These are phyloP conservation scores for Dysidea cf. avara DNA, from an alignment of 37 sponge, comb jelly and placozoan species.

Conservation along the genomic window DNA sequence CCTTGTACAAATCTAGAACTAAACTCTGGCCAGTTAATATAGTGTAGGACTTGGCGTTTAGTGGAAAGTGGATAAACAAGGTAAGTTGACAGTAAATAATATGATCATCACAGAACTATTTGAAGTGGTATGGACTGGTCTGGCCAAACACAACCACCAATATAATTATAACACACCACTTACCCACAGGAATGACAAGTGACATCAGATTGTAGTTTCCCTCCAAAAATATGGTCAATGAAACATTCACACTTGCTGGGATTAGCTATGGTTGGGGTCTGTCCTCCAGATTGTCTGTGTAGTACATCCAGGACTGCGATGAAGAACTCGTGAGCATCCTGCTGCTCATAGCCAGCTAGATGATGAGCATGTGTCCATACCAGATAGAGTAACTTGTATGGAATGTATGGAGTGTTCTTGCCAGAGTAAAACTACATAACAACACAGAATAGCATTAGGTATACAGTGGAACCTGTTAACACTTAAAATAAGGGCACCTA, in stretches of 20 bases:
- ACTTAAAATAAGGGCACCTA: too few relatives aligned
- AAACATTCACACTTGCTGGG: constrained; percentile 76
- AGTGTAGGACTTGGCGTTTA: too few relatives aligned
- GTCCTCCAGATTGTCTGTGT: constrained; percentile 85
- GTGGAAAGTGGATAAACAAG: too few relatives aligned
- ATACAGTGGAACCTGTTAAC: not conserved
- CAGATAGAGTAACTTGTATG: constrained; percentile 87
- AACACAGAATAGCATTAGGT: not conserved
- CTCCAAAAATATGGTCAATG: constrained; percentile 89
- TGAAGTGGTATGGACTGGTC: too few relatives aligned
- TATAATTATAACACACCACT: not conserved
- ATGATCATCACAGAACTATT: too few relatives aligned
- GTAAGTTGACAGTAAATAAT: too few relatives aligned
- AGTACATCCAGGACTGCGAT: constrained; percentile 89
- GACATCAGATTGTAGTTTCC: constrained; percentile 89
- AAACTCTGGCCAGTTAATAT: too few relatives aligned
- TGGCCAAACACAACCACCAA: too few relatives aligned
- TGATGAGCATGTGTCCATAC: constrained; percentile 95
- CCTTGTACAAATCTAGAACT: too few relatives aligned
- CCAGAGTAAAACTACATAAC: constrained; percentile 85
- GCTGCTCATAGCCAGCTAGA: constrained; percentile 98
- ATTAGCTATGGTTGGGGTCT: constrained; percentile 57
- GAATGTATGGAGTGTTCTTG: constrained; percentile 66
- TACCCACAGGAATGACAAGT: constrained; percentile 79
- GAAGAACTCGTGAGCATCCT: constrained; percentile 99